Conservation (phyloP, 1,140 invertebrate species). For the Dreissena rostriformis region DNA sequence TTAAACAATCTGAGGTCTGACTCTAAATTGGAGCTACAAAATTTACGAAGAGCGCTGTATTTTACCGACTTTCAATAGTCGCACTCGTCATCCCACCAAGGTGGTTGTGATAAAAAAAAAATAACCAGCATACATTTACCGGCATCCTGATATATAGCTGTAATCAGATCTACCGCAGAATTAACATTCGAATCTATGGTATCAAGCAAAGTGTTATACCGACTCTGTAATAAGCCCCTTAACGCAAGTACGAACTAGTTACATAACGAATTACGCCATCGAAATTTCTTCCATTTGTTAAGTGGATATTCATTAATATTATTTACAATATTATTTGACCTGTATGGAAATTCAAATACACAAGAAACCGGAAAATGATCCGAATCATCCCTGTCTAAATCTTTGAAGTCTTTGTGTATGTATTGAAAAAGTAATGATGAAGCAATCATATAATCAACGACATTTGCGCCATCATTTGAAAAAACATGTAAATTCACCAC, state of each 20-base stretch:
- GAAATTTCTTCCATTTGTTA: neutral
- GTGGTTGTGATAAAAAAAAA: too few relatives aligned
- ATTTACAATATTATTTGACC: neutral
- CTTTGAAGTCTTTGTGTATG: neutral
- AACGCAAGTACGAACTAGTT: neutral
- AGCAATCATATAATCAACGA: conserved; percentile 32
- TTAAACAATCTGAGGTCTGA: neutral
- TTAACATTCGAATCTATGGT: neutral
- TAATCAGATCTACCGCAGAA: neutral
- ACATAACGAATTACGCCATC: neutral
- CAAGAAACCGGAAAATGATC: conserved; percentile 42
- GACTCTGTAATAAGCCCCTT: neutral
- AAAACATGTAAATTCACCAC: conserved; percentile 27
- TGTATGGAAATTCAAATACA: neutral
- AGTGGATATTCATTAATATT: neutral
- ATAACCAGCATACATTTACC: neutral
- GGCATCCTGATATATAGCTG: neutral
- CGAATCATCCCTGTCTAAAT: conserved; percentile 24
- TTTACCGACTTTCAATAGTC: too few relatives aligned
- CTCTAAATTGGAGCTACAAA: neutral
- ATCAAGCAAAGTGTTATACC: neutral
- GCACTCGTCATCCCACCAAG: too few relatives aligned
- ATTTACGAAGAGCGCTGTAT: too few relatives aligned
- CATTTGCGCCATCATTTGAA: conserved; percentile 24
- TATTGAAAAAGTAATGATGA: conserved; percentile 4